Percentiles rank a stretch among this genome's conserved stretches.
Evolutionary conservation across 2,888 invertebrate species (phyloP).

Genomic region (Netelia inedita): DNA sequence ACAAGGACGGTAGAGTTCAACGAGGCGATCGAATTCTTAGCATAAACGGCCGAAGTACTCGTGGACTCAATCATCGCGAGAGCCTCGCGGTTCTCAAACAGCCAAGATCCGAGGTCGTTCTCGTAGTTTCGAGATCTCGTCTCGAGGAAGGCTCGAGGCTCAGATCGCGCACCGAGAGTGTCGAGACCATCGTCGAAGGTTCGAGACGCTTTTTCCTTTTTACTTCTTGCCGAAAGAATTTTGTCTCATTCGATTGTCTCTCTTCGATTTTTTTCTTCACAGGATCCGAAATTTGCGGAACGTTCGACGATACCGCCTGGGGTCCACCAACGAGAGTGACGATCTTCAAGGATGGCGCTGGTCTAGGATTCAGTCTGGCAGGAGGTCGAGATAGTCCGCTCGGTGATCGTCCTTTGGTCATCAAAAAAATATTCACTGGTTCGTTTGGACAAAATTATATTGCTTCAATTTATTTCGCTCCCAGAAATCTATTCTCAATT

Average conservation of each 20-base stretch:
- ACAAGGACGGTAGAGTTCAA: constrained; percentile 93
- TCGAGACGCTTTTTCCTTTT: constrained; percentile 42
- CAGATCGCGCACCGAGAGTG: constrained; percentile 80
- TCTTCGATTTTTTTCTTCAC: constrained; percentile 19
- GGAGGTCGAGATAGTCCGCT: constrained; percentile 96
- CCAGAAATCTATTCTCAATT: background rate
- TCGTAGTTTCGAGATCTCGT: constrained; percentile 89
- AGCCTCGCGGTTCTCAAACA: constrained; percentile 94
- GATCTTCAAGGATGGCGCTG: constrained; percentile 92
- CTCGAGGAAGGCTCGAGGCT: constrained; percentile 76
- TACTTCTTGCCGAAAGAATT: background rate
- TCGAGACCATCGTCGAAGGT: constrained; percentile 83
- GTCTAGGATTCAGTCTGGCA: constrained; percentile 97
- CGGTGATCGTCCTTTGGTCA: constrained; percentile 94
- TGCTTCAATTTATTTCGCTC: background rate
- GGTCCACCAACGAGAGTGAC: constrained; percentile 87
- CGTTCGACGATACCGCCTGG: constrained; percentile 85
- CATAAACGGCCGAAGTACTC: constrained; percentile 94
- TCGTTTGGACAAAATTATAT: constrained; percentile 73
- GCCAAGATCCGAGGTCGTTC: constrained; percentile 91
- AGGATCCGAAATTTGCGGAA: constrained; percentile 82
- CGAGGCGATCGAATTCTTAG: constrained; percentile 95
- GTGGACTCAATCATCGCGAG: constrained; percentile 94
- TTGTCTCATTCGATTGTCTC: background rate
- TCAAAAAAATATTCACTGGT: constrained; percentile 98